A percentile compares a stretch with the other conserved stretches of the same genome.
Evolutionary conservation across 2,797 vertebrate species (phyloP).

Genomic region (Mormyrops attenuatus): DNA sequence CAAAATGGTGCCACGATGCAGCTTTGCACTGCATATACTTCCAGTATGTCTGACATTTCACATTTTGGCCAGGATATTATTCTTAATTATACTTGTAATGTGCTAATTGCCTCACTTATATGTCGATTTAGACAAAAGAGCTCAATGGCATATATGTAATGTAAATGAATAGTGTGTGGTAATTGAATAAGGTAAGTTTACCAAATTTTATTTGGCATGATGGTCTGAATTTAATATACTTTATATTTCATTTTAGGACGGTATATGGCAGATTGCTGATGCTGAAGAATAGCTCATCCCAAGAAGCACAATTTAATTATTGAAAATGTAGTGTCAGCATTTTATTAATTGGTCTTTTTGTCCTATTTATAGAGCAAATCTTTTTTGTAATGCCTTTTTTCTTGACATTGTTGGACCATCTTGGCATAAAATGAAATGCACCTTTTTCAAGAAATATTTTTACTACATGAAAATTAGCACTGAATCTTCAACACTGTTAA

Average conservation of each 20-base stretch:
- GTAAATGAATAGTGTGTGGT: not conserved
- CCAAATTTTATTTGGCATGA: not conserved
- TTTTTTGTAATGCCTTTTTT: conserved; percentile 34
- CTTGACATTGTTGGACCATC: conserved; percentile 37
- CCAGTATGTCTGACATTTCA: not conserved
- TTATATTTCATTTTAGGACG: conserved; percentile 70
- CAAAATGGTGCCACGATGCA: not conserved
- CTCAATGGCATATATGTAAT: not conserved
- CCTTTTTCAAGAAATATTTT: conserved; percentile 65
- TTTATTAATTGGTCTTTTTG: conserved; percentile 36
- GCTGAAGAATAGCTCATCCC: conserved; percentile 37
- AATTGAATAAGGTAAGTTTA: not conserved
- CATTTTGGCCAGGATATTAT: not conserved
- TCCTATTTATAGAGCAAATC: conserved; percentile 28
- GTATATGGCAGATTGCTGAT: conserved; percentile 96
- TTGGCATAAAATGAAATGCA: conserved; percentile 52
- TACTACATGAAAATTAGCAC: conserved; percentile 79
- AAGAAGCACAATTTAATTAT: conserved; percentile 41
- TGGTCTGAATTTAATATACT: not conserved
- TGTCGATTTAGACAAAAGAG: not conserved
- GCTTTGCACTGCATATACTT: not conserved
- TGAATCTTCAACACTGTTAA: conserved; percentile 85
- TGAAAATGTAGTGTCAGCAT: conserved; percentile 35
- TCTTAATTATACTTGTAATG: not conserved
- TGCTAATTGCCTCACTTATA: not conserved